Evolutionary conservation across 2,888 invertebrate genomes (phyloP).

Genomic region (Dynastes maya): DNA sequence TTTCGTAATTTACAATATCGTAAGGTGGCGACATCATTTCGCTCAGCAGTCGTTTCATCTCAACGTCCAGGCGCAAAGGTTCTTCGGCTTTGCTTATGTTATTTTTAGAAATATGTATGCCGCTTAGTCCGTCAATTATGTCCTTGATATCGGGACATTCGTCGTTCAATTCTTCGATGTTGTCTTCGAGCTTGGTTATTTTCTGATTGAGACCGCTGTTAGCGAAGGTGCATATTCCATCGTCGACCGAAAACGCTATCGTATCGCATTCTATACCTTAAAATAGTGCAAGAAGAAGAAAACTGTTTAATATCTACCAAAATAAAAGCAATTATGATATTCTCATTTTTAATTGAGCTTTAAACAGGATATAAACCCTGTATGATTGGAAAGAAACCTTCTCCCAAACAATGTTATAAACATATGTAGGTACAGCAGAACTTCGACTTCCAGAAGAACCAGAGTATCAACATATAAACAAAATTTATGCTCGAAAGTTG

Average conservation of each 20-base stretch:
- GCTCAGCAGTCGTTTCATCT: conserved; percentile 57
- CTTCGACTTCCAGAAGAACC: too few species aligned
- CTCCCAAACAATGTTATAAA: too few species aligned
- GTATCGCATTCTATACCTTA: conserved; percentile 49
- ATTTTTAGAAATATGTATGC: conserved; percentile 50
- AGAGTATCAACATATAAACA: too few species aligned
- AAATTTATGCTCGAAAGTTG: too few species aligned
- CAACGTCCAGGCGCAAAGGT: conserved; percentile 52
- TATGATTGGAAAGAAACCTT: too few species aligned
- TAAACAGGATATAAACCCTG: too few species aligned
- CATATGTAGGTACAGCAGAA: too few species aligned
- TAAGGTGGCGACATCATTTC: conserved; percentile 69
- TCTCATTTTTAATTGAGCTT: too few species aligned
- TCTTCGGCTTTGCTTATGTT: conserved; percentile 46
- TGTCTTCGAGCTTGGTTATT: conserved; percentile 11
- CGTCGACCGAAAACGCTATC: conserved; percentile 50
- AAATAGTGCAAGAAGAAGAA: neutral
- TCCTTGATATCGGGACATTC: conserved; percentile 51
- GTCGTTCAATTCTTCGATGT: conserved; percentile 30
- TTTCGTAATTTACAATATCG: conserved; percentile 67
- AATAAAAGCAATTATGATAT: too few species aligned
- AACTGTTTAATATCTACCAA: neutral
- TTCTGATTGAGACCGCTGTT: conserved; percentile 17
- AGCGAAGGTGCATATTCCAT: conserved; percentile 37
- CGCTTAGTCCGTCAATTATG: conserved; percentile 57